Percentiles rank a stretch among this genome's conserved stretches.
These are phyloP conservation scores for Microtus montanus DNA, from an alignment of 2,113 vertebrate genomes.

Conservation along the genomic window DNA sequence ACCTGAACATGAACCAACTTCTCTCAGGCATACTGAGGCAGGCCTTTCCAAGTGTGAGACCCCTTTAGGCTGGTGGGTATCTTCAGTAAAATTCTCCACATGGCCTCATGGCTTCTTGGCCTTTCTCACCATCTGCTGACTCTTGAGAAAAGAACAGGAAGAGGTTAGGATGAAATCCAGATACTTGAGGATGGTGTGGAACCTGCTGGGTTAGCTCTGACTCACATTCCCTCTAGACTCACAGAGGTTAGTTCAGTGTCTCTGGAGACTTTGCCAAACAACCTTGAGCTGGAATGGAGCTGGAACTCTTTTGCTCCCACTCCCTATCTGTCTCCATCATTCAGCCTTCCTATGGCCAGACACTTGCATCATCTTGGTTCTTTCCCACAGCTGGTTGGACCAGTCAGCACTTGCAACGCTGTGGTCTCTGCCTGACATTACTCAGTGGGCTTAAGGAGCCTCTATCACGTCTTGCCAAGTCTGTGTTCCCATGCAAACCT, in stretches of 20 bases:
- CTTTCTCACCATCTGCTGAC: not conserved
- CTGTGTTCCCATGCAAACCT: not conserved
- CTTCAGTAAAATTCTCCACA: not conserved
- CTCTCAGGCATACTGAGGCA: not conserved
- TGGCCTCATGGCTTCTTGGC: fast-evolving
- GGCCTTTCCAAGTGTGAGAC: not conserved
- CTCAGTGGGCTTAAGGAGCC: not conserved
- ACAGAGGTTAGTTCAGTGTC: not conserved
- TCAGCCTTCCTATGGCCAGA: slow-evolving; percentile 15
- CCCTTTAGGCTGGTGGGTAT: fast-evolving
- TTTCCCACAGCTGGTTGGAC: slow-evolving; percentile 31
- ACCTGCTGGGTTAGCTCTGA: not conserved
- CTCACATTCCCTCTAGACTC: not conserved
- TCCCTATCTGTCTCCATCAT: not conserved
- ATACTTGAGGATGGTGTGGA: not conserved
- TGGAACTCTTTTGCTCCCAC: not conserved
- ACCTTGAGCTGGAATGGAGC: not conserved
- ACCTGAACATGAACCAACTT: not conserved
- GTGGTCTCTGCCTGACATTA: not conserved
- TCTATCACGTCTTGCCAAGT: not conserved
- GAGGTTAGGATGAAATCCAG: not conserved
- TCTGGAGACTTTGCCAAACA: not conserved
- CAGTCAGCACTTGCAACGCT: not conserved
- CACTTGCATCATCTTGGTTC: fast-evolving
- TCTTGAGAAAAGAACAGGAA: not conserved